phyloP scores from a whole-genome alignment of 2,113 vertebrate genomes.

The Emydura subglobosa region DNA sequence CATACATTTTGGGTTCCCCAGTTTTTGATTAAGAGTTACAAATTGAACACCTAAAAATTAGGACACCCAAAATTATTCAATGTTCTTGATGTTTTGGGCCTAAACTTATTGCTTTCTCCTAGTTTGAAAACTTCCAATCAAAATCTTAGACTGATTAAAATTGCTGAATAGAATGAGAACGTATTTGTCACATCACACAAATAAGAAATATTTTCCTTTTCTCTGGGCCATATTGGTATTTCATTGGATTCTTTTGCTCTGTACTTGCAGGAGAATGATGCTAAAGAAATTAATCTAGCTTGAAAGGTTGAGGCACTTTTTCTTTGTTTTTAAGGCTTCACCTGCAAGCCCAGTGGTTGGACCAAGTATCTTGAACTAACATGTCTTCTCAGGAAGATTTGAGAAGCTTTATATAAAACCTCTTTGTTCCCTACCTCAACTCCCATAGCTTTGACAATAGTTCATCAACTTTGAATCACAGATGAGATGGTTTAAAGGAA shows the following conservation, averaged over 20 bases:
- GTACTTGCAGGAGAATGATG: not conserved
- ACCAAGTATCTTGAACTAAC: not conserved
- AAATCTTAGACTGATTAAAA: not conserved
- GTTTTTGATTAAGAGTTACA: not conserved
- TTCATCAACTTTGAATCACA: not conserved
- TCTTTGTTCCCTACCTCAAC: not conserved
- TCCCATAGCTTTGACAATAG: not conserved
- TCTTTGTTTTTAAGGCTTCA: not conserved
- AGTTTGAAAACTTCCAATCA: not conserved
- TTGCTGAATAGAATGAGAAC: not conserved
- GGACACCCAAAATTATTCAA: not conserved
- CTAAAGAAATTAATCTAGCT: not conserved
- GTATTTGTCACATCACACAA: rapidly evolving
- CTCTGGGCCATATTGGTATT: conserved; percentile 8
- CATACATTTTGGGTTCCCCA: not conserved
- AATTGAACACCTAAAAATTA: not conserved
- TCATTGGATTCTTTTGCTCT: not conserved
- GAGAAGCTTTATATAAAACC: not conserved
- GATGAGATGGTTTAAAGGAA: not conserved
- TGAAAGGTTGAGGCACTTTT: conserved; percentile 2
- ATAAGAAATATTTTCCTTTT: not conserved
- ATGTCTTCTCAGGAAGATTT: not conserved
- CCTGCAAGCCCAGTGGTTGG: not conserved
- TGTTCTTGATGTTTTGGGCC: not conserved
- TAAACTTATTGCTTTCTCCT: conserved; percentile 1